Evolutionary conservation across 2,113 vertebrate species (phyloP), one percentile per base, ranked within the genome.

Genomic region (Vimba vimba): DNA sequence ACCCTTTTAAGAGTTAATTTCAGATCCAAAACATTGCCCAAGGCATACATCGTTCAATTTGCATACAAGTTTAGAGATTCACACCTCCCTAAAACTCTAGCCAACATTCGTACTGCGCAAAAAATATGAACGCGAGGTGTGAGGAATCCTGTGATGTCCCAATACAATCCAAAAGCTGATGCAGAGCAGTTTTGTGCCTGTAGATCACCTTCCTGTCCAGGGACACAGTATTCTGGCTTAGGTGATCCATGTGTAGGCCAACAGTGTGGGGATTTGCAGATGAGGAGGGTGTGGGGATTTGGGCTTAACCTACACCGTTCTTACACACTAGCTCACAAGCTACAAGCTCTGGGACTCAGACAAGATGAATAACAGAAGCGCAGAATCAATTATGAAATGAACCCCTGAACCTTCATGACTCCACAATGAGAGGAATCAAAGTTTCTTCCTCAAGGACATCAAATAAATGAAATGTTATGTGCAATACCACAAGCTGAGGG

Each of bases 291-390:
- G 52, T 68, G 69, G 62, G 91, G 93, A 93, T 93, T 92, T 91
- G 76, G 86, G 92, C 47, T 92, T 91, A 92, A 86, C 87, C 69
- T 90, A 55, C 64, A 89, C 27, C 23, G 87, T 92, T 93, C 93
- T 91, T 87, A 92, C 87, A 92, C 90, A 92, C 91, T 90, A 91
- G 85, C 73, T 71, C 73, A 78, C 50, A 17, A 84, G 30, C 55
- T 17, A 64, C 59, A 74, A 74, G 73, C 55, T 55, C 79, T 71
- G 43, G 0, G 21, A 50, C 73, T 87, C 87, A 87, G 88, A 73
- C 23, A 60, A 23, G 0, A 71, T 23, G 45, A n/a, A 73, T 60
- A 23, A 15, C 43, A 45, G 27, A 47, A 36, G 92, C 90, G 76
- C 62, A 12, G 89, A 86, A 92, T 3, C 12, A 43, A 75, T 47